Evolutionary conservation across 2,888 invertebrate genomes (phyloP).

Genomic region (Hypselothyrea guttata): DNA sequence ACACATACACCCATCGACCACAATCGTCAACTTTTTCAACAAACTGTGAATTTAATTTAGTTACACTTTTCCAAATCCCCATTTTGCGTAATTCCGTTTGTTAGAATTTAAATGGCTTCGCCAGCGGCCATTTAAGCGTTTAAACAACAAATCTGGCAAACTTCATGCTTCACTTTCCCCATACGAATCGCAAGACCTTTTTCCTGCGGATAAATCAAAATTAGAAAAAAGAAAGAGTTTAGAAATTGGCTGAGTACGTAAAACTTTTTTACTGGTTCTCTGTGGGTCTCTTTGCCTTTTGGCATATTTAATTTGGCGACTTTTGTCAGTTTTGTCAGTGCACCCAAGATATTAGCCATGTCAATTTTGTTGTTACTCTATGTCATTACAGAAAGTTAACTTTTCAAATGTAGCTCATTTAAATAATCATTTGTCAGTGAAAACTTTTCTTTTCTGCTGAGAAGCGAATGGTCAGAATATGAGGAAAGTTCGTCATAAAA

Average conservation of each 20-base stretch:
- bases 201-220: background rate
- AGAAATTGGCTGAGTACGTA: conserved; percentile 35
- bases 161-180: conserved; percentile 17
- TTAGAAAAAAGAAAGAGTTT: conserved; percentile 44
- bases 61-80: conserved; percentile 38
- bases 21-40: conserved; percentile 57
- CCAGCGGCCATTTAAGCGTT: conserved; percentile 50
- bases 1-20: conserved; percentile 28
- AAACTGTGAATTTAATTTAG: conserved; percentile 61
- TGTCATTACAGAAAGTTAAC: conserved; percentile 30
- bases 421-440: conserved; percentile 66
- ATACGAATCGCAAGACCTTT: too few relatives aligned
- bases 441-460: conserved; percentile 35
- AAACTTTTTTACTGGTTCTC: conserved; percentile 45
- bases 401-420: conserved; percentile 75
- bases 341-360: conserved; percentile 47
- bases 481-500: too few relatives aligned
- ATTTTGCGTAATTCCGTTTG: background rate
- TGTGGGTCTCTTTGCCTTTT: conserved; percentile 58
- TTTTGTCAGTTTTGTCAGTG: conserved; percentile 45
- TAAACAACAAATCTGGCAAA: conserved; percentile 54
- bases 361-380: conserved; percentile 42
- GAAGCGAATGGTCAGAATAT: too few relatives aligned
- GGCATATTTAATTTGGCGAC: conserved; percentile 68
- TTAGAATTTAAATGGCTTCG: conserved; percentile 32